Percentiles rank a stretch among this genome's conserved stretches.
Conservation (phyloP, 2,888 invertebrate genomes). For the Tanaodytes sp. region DNA sequence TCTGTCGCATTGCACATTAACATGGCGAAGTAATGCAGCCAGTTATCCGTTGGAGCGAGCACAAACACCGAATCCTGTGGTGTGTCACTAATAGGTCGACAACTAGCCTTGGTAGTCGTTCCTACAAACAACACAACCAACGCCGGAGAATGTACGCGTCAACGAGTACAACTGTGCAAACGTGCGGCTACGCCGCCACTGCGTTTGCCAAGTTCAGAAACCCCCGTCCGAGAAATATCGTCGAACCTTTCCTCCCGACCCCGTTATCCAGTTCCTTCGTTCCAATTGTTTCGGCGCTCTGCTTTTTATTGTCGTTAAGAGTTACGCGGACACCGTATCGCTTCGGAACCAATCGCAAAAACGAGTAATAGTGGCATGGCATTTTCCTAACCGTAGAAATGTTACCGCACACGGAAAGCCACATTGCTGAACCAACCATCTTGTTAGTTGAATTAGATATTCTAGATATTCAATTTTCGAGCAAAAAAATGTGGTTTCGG, state of each 20-base stretch:
- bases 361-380: no score
- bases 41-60: slow-evolving; percentile 46
- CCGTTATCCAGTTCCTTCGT: no score
- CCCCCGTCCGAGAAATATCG: slow-evolving; percentile 30
- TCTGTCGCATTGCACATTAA: slow-evolving; percentile 54
- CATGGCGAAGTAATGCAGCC: slow-evolving; percentile 61
- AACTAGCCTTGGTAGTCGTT: slow-evolving; percentile 53
- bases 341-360: no score
- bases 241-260: slow-evolving; percentile 13
- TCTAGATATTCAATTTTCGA: no score
- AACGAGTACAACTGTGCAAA: slow-evolving; percentile 49
- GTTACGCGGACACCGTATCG: no score
- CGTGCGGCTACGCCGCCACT: slow-evolving; percentile 28
- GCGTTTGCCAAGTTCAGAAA: slow-evolving; percentile 43
- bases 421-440: no score
- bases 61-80: slow-evolving; percentile 48
- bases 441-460: no score
- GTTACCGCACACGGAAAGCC: no score
- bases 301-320: no score
- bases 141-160: slow-evolving; percentile 45
- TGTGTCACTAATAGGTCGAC: slow-evolving; percentile 53
- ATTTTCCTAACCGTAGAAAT: no score
- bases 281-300: no score
- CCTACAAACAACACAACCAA: slow-evolving; percentile 46
- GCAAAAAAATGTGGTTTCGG: no score